A percentile compares a stretch with the other conserved stretches of the same genome.
These are phyloP conservation scores for Charina bottae DNA, from an alignment of 2,113 vertebrate species.

Conservation along the genomic window DNA sequence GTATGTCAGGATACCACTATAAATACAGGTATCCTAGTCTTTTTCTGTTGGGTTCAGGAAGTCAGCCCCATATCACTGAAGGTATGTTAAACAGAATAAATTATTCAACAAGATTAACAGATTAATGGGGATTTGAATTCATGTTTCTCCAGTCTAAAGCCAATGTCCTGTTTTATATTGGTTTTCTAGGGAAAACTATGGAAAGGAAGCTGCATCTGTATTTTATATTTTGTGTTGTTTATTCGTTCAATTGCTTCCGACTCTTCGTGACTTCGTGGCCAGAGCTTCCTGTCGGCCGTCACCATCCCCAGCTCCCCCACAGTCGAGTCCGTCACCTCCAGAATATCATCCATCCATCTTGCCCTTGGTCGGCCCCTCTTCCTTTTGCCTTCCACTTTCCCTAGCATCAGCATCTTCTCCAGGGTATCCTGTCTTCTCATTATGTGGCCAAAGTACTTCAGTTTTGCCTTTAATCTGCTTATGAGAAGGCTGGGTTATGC, in stretches of 20 bases:
- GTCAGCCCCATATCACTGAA: neutral
- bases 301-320: too few relatives aligned
- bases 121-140: neutral
- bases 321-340: too few relatives aligned
- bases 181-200: neutral
- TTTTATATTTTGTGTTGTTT: neutral
- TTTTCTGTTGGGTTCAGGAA: neutral
- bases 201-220: neutral
- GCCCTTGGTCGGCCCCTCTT: too few relatives aligned
- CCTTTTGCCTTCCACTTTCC: too few relatives aligned
- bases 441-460: too few relatives aligned
- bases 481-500: neutral
- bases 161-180: neutral
- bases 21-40: neutral
- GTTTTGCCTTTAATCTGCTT: too few relatives aligned
- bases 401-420: too few relatives aligned
- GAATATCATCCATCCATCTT: too few relatives aligned
- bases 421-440: too few relatives aligned
- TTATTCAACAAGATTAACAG: neutral
- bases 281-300: too few relatives aligned
- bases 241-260: too few relatives aligned
- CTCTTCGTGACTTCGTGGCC: too few relatives aligned
- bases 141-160: neutral
- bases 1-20: neutral
- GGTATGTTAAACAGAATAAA: neutral